Percentiles rank a stretch among this genome's conserved stretches.
phyloP scores from a whole-genome alignment of 2,113 vertebrate species.

The Charadrius vociferus region DNA sequence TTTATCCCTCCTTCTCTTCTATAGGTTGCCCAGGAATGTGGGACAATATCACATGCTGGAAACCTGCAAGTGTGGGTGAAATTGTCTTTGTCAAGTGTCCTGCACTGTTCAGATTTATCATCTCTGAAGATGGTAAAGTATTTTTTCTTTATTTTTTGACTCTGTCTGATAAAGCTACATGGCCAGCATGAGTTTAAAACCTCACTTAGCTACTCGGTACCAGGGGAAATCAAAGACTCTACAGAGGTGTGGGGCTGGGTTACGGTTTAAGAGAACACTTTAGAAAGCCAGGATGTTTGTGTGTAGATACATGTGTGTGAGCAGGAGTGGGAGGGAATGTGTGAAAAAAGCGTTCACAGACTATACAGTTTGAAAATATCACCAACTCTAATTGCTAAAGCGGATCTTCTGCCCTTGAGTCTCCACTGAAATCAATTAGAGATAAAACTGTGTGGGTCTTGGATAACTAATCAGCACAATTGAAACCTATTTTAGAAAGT shows the following conservation, averaged over 20 bases:
- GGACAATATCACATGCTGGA: conserved; percentile 98
- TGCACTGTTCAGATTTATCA: conserved; percentile 86
- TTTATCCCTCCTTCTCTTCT: background rate
- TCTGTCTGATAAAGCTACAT: background rate
- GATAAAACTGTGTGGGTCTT: background rate
- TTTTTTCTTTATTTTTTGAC: background rate
- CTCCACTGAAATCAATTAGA: background rate
- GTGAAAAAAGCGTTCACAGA: background rate
- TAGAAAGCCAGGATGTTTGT: background rate
- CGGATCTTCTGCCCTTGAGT: background rate
- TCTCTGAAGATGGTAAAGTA: conserved; percentile 86
- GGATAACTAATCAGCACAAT: background rate
- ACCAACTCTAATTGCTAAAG: background rate
- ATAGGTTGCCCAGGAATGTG: conserved; percentile 91
- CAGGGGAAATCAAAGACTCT: background rate
- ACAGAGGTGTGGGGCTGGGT: background rate
- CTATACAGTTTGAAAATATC: background rate
- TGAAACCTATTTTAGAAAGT: background rate
- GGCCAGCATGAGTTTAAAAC: background rate
- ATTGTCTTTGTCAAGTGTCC: conserved; percentile 90
- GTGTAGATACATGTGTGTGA: fast-evolving
- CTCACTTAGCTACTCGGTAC: background rate
- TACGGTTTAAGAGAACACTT: background rate
- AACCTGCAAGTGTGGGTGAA: conserved; percentile 84
- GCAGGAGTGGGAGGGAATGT: background rate